These are phyloP conservation scores for Apotomis turbidana DNA, from an alignment of 2,888 invertebrate species.

Conservation along the genomic window DNA sequence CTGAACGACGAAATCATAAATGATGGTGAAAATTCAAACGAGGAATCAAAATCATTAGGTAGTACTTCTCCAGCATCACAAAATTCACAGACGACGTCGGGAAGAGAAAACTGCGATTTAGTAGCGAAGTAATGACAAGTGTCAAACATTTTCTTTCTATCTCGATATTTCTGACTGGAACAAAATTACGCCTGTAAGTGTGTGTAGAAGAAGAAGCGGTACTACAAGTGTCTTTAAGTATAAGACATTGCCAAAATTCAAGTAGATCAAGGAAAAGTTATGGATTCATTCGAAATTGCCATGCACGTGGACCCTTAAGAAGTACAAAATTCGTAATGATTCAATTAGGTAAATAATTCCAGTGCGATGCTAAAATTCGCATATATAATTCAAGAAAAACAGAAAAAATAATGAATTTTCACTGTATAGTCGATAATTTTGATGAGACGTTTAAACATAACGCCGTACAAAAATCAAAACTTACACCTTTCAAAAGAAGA, in stretches of 20 bases:
- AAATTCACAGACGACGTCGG: neutral
- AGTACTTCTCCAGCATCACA: slow-evolving; percentile 8
- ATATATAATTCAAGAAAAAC: slow-evolving; percentile 16
- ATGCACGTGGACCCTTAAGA: slow-evolving; percentile 28
- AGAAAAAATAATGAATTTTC: slow-evolving; percentile 15
- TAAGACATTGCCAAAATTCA: slow-evolving; percentile 18
- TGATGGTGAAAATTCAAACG: neutral
- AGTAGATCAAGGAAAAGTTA: slow-evolving; percentile 16
- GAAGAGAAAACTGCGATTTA: too few species aligned
- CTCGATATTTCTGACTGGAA: slow-evolving; percentile 18
- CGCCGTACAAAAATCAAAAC: slow-evolving; percentile 44
- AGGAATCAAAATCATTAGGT: neutral
- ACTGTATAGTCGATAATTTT: slow-evolving; percentile 19
- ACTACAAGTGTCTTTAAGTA: slow-evolving; percentile 8
- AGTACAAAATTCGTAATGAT: slow-evolving; percentile 7
- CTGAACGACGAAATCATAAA: slow-evolving; percentile 9
- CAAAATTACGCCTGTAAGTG: slow-evolving; percentile 13
- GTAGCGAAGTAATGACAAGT: too few species aligned
- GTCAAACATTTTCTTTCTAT: neutral
- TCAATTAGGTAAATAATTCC: slow-evolving; percentile 15
- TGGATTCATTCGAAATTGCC: slow-evolving; percentile 19
- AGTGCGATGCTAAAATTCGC: slow-evolving; percentile 4
- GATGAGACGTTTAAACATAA: slow-evolving; percentile 38
- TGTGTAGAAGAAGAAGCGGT: slow-evolving; percentile 9
- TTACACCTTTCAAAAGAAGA: slow-evolving; percentile 44